These are phyloP conservation scores for Drosophila tanythrix DNA, from an alignment of 2,888 invertebrate species.

Conservation along the genomic window DNA sequence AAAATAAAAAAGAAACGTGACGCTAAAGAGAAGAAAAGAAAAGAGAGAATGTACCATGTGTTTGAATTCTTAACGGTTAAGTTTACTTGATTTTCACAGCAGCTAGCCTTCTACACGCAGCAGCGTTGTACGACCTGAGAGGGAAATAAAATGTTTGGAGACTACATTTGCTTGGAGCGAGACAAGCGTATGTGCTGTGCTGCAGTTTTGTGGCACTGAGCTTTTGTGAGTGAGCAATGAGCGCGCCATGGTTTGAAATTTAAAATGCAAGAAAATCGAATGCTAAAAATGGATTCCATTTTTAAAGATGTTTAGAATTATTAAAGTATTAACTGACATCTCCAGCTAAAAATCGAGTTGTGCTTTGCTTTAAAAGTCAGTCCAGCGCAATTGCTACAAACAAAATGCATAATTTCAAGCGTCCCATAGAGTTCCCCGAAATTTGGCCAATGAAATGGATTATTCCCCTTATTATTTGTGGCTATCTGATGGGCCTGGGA, in stretches of 20 bases:
- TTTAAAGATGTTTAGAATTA: neutral
- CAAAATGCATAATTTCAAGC: conserved; percentile 21
- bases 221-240: neutral
- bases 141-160: neutral
- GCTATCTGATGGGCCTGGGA: conserved; percentile 69
- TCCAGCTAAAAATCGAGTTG: too few relatives aligned
- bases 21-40: conserved; percentile 62
- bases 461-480: conserved; percentile 43
- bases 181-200: neutral
- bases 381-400: neutral
- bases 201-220: neutral
- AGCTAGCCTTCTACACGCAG: neutral
- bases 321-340: neutral
- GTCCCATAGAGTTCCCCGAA: neutral
- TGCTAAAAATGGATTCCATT: neutral
- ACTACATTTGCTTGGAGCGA: neutral
- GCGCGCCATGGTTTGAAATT: neutral
- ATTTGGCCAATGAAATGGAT: conserved; percentile 49
- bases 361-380: conserved; percentile 1
- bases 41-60: conserved; percentile 31
- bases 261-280: neutral
- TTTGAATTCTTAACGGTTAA: conserved; percentile 20
- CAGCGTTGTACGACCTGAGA: neutral
- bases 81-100: neutral
- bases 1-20: conserved; percentile 51